Base-by-base conservation (phyloP, 2,113 vertebrate genomes). In the Corythornis cristatus region DNA sequence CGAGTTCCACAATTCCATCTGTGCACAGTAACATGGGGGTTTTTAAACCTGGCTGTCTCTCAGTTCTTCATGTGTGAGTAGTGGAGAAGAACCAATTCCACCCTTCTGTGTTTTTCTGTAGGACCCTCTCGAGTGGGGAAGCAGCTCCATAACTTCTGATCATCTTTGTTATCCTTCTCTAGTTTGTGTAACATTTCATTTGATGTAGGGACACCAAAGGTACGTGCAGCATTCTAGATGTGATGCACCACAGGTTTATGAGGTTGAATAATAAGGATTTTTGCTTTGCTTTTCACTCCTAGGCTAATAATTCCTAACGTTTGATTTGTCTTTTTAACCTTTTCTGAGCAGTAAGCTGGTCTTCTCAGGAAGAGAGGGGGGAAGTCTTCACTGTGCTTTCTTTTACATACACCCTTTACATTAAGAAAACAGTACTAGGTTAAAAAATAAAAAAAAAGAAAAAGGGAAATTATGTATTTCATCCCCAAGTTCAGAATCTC, bases 401-500 rank as follows among this genome's bases (percentile, higher is more conserved):
- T 46, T 85, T 83, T 73, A 75, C 6, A 65, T 5, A 15, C 2
- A 1, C 0, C 2, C 9, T 67, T 86, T 67, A 65, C 1, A 1
- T 84, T 73, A 25, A 78, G 45, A 48, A 92, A 83, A 20, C 7
- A 77, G 7, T 9, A 25, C 6, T 51, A 76, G 29, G 11, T 48
- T 14, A 28, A 11, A 3, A 33, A 46, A n/a, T 64, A 33, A 31
- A 8, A 77, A 74, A 60, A 43, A 6, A n/a, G 60, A 22, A 45
- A 51, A 42, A n/a, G 4, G 28, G 70, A 15, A 43, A 60, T 89
- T 85, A 66, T 15, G 45, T 16, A 28, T 11, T 81, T 74, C 57
- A 93, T 88, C 9, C 26, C 86, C 14, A 53, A 72, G 18, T 81
- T 86, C 43, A 86, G 70, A 90, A 94, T 26, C 45, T 84, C 33